Percentiles rank a stretch among this genome's conserved stretches.
phyloP scores from a whole-genome alignment of 2,888 invertebrate species.

The Cantharis flavilabris region DNA sequence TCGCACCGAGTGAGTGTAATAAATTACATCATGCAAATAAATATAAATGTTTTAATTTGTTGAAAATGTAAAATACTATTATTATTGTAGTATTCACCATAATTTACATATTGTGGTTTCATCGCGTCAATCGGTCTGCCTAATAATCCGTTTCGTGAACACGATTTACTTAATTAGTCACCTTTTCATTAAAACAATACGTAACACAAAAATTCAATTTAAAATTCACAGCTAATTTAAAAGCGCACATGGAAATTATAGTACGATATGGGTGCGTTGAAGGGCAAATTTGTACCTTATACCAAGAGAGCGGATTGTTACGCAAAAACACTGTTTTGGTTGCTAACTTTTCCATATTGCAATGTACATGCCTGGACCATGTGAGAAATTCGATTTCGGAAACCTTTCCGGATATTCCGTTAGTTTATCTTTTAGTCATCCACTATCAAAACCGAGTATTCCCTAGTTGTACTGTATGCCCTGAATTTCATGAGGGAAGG shows the following conservation, averaged over 20 bases:
- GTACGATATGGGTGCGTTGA: not conserved
- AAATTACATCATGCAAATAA: conserved; percentile 28
- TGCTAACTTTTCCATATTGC: too few species aligned
- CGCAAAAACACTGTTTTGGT: not conserved
- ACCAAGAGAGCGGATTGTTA: not conserved
- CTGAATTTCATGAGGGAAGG: too few species aligned
- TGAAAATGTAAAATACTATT: conserved; percentile 21
- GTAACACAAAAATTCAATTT: not conserved
- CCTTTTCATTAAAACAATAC: not conserved
- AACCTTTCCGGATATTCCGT: too few species aligned
- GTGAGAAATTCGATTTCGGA: too few species aligned
- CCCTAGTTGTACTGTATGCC: too few species aligned
- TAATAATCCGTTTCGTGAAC: conserved; percentile 11
- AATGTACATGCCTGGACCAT: too few species aligned
- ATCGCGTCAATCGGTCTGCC: conserved; percentile 26
- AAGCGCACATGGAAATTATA: not conserved
- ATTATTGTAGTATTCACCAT: conserved; percentile 2
- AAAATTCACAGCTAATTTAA: not conserved
- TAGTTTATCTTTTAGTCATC: too few species aligned
- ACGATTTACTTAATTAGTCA: conserved; percentile 17
- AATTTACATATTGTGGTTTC: conserved; percentile 24
- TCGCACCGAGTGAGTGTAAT: not conserved
- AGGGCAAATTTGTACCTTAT: not conserved
- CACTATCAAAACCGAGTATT: too few species aligned
- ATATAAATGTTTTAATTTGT: conserved; percentile 18